phyloP scores from a whole-genome alignment of 2,888 invertebrate species.

The Stenurella melanura region DNA sequence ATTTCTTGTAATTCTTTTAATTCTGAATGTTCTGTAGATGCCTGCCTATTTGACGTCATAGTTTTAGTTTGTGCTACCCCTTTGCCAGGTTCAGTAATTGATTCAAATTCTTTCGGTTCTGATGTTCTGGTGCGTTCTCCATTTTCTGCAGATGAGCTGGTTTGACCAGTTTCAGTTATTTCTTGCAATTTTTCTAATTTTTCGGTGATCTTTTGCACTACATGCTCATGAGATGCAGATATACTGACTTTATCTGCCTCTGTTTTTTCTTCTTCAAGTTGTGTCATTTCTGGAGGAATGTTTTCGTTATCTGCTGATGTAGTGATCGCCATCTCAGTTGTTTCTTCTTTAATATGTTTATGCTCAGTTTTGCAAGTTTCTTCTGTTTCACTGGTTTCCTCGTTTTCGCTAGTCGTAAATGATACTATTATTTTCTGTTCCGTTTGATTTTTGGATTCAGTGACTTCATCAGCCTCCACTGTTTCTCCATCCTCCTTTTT shows the following conservation, averaged over 20 bases:
- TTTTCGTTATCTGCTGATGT: background rate
- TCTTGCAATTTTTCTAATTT: too few species aligned
- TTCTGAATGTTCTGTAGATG: too few species aligned
- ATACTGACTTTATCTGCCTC: background rate
- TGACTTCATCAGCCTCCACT: background rate
- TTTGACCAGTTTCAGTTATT: too few species aligned
- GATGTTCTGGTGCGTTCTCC: too few species aligned
- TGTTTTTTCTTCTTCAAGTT: background rate
- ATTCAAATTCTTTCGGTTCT: too few species aligned
- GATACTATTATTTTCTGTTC: too few species aligned
- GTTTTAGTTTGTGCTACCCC: too few species aligned
- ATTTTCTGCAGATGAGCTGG: too few species aligned
- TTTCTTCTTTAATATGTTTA: background rate
- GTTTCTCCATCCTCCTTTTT: too few species aligned
- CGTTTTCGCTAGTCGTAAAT: background rate
- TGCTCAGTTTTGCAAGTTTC: background rate
- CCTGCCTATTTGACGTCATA: too few species aligned
- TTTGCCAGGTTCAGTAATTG: too few species aligned
- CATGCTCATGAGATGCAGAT: background rate
- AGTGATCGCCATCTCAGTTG: background rate
- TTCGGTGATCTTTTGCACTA: background rate
- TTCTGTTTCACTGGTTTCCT: background rate
- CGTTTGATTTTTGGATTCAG: background rate
- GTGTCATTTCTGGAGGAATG: slow-evolving; percentile 1
- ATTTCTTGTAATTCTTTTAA: too few species aligned